Base-by-base conservation (phyloP, 2,113 vertebrate species). In the Nothoprocta pentlandii region DNA sequence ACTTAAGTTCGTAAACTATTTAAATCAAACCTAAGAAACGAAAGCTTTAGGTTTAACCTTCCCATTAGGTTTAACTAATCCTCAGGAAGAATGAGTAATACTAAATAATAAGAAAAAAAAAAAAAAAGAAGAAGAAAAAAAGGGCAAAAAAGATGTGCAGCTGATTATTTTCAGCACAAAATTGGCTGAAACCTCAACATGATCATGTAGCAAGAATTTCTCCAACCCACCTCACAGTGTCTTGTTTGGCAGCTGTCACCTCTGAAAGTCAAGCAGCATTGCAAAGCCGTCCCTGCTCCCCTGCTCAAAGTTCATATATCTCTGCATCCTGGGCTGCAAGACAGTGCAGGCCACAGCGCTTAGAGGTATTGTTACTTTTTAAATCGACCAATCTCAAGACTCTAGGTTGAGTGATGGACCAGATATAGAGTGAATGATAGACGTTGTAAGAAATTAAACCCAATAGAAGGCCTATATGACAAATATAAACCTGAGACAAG, bases 241-340 rank as follows among this genome's bases (percentile, higher is more conserved):
- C 15, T 53, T 42, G 8, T 34, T 54, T n/a, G 30, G 8, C 22
- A 19, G 23, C 54, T 25, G 62, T 59, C 49, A 53, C 28, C 16
- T n/a, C 16, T n/a, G 36, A 25, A 41, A 17, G 28, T 12, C 28
- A 41, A 16, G 20, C 34, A 64, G 20, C 30, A 30, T 22, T 39
- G 25, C 23, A 49, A 59, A 86, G n/a, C 9, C 23, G 26, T n/a
- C 80, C 62, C 30, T 53, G 59, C 14, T 62, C 22, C 30, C 41
- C 6, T 36, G 0, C 6, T 41, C 16, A 8, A 19, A 20, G 32
- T 11, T 77, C 0, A 1, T 3, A 3, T 26, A 53, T 74, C 36
- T 69, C 49, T 49, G 49, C 76, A 69, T n/a, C 77, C 13, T 10
- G 2, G 2, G 3, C 2, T 67, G 66, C 42, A 88, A 34, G 4